Conservation (phyloP, 2,797 vertebrate species). For the Lophura swinhoii region DNA sequence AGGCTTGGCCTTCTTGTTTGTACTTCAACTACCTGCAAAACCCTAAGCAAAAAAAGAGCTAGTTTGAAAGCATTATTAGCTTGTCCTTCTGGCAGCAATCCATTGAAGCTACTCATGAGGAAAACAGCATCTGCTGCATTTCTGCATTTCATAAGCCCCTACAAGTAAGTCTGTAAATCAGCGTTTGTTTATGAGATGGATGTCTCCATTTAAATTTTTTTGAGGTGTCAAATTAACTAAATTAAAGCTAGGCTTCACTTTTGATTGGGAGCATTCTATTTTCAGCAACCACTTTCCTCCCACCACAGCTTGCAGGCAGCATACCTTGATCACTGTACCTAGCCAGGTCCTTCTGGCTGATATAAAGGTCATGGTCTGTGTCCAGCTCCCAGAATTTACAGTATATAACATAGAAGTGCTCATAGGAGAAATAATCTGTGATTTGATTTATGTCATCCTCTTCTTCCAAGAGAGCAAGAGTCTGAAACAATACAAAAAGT, state of each 20-base stretch:
- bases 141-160: background rate
- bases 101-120: background rate
- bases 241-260: background rate
- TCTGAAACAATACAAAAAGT: conserved; percentile 78
- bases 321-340: conserved; percentile 97
- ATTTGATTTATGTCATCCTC: conserved; percentile 99
- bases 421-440: conserved; percentile 99
- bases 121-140: background rate
- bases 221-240: background rate
- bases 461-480: conserved; percentile 95
- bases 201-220: background rate
- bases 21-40: background rate
- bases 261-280: background rate
- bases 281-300: background rate
- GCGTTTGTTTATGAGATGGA: background rate
- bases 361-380: conserved; percentile 96
- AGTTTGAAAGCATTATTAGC: background rate
- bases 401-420: conserved; percentile 99
- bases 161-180: background rate
- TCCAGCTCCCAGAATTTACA: conserved; percentile 99
- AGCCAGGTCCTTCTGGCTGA: conserved; percentile 94
- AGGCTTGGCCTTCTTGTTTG: background rate
- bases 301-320: conserved; percentile 26
- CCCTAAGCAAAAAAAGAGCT: background rate
- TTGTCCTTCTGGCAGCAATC: background rate